These are phyloP conservation scores for Lysandra bellargus DNA, from an alignment of 2,888 invertebrate species.

Conservation along the genomic window DNA sequence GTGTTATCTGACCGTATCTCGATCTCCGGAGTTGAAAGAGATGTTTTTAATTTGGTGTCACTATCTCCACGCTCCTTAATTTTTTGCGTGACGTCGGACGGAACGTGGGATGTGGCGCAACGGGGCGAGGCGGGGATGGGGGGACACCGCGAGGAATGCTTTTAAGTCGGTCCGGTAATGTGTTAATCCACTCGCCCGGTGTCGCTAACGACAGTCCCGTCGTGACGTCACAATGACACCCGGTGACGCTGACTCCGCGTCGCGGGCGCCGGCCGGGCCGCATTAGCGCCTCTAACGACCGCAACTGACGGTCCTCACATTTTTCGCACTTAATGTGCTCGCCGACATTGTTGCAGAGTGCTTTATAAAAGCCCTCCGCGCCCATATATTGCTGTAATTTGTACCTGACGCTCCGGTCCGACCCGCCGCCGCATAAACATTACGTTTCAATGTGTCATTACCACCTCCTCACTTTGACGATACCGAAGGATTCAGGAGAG, in stretches of 20 bases:
- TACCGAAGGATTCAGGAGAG: not conserved
- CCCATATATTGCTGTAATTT: constrained; percentile 15
- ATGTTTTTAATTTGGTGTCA: not conserved
- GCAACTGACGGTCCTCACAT: not conserved
- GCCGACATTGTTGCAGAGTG: constrained; percentile 7
- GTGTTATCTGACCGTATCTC: constrained; percentile 2
- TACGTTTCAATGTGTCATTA: not conserved
- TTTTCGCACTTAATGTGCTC: not conserved
- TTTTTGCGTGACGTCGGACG: constrained; percentile 22
- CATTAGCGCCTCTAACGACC: not conserved
- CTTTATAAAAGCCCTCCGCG: not conserved
- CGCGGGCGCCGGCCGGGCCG: not conserved
- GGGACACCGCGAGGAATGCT: constrained; percentile 69
- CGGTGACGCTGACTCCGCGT: constrained; percentile 64
- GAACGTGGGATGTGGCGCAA: not conserved
- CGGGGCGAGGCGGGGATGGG: constrained; percentile 27
- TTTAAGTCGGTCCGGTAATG: constrained; percentile 45
- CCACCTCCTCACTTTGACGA: not conserved
- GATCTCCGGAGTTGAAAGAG: not conserved
- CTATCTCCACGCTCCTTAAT: not conserved
- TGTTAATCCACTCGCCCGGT: not conserved
- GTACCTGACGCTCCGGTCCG: not conserved
- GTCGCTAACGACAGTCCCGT: not conserved
- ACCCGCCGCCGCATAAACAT: not conserved
- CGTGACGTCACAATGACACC: constrained; percentile 39